Evolutionary conservation across 35 echinoderm and acorn worm genomes (phyloP), one percentile per base, ranked within the genome.

Genomic region (Heliocidaris tuberculata): DNA sequence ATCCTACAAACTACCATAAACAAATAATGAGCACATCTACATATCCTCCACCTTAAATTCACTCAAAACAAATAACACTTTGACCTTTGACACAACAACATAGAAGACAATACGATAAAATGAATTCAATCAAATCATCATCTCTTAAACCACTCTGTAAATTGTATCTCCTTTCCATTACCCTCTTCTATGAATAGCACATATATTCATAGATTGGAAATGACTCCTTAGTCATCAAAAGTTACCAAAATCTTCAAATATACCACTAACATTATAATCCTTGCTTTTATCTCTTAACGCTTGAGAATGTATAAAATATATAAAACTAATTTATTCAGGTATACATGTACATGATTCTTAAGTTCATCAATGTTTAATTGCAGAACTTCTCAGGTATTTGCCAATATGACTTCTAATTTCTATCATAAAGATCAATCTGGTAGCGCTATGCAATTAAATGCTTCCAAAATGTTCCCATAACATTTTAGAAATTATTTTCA

Each of bases 91-190:
- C 65, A 78, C 65, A 19, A 78, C 65, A 78, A 78, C 21, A 78
- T 24, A 78, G 15, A 78, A 78, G 65, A 78, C 65, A 78, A 78
- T 78, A 78, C 65, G 65, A 78, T 78, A 78, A 78, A 78, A 78
- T 78, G 65, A 78, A 27, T 27, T n/a, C 8, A 78, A 78, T 78
- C 65, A 78, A 78, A 78, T 78, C 65, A 78, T 78, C 65, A 78
- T 78, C 65, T 78, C 21, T 78, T 78, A 78, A 78, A 78, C 27
- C 65, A 10, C 65, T 78, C 65, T 19, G 27, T 78, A 7, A 78
- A 27, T 27, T 78, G 27, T 42, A 42, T 42, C 35, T 78, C 65
- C 27, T 24, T 78, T 24, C 7, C 21, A n/a, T 78, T 78, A 78
- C 65, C 27, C 7, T 78, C 65, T 24, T 42, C 35, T 19, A 78